Evolutionary conservation across 2,113 vertebrate genomes (phyloP).

Genomic region (Acrocephalus kingi): DNA sequence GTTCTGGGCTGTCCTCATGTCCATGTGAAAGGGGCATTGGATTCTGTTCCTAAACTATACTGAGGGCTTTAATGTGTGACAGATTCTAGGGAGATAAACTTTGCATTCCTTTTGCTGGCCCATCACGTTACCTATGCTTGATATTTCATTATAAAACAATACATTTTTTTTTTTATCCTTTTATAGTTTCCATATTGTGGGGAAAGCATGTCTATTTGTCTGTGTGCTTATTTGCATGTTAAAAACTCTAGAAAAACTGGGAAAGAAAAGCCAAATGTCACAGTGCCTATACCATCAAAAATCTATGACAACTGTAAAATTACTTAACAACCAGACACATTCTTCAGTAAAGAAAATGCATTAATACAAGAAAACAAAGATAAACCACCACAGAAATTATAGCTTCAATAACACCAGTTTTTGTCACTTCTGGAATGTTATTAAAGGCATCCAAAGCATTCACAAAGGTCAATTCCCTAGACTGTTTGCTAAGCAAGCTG

Average conservation of each 20-base stretch:
- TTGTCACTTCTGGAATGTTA: slow-evolving; percentile 3
- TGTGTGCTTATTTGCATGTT: background rate
- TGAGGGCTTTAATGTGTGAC: background rate
- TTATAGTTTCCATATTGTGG: background rate
- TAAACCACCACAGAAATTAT: background rate
- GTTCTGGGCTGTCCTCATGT: background rate
- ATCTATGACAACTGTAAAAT: background rate
- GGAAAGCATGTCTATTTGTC: background rate
- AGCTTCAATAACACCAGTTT: slow-evolving; percentile 13
- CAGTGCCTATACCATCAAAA: background rate
- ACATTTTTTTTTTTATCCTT: background rate
- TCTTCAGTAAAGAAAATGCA: background rate
- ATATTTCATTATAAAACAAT: background rate
- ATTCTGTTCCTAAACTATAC: background rate
- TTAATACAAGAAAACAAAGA: slow-evolving; percentile 5
- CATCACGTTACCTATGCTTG: background rate
- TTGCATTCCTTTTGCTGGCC: background rate
- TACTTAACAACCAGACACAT: background rate
- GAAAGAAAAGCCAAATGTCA: background rate
- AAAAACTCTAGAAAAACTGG: background rate
- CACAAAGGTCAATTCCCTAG: slow-evolving; percentile 32
- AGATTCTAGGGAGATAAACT: background rate
- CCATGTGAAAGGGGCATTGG: background rate
- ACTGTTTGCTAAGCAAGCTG: background rate
- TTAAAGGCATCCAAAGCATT: slow-evolving; percentile 43